phyloP scores from a whole-genome alignment of 2,888 invertebrate species.

The Therioaphis trifolii region DNA sequence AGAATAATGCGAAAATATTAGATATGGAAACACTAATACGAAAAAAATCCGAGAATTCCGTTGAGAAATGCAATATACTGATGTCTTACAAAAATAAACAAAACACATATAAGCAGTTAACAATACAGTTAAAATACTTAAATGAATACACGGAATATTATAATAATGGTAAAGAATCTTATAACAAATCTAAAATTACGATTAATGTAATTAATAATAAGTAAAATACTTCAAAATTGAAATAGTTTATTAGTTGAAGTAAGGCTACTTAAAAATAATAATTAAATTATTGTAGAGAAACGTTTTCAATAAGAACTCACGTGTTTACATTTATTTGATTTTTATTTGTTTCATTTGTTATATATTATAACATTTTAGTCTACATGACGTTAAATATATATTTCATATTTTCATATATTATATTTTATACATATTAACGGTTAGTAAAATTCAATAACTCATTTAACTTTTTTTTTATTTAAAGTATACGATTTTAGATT shows the following conservation, averaged over 20 bases:
- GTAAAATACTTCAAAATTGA: too few species aligned
- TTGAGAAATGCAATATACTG: not conserved
- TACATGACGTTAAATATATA: too few species aligned
- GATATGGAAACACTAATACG: not conserved
- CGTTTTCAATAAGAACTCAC: not conserved
- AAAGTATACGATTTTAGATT: not conserved
- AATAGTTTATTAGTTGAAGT: too few species aligned
- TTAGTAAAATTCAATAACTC: not conserved
- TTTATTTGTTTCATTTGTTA: too few species aligned
- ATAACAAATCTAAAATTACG: not conserved
- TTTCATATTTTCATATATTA: too few species aligned
- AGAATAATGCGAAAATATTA: conserved; percentile 12
- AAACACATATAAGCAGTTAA: not conserved
- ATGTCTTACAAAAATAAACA: not conserved
- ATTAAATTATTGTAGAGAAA: not conserved
- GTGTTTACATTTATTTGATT: too few species aligned
- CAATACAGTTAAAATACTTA: not conserved
- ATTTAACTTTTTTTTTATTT: not conserved
- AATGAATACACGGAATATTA: not conserved
- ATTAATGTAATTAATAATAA: too few species aligned
- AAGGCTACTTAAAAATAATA: too few species aligned
- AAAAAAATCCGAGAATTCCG: not conserved
- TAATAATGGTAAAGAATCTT: not conserved
- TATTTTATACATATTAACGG: not conserved
- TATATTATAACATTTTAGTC: too few species aligned